These are phyloP conservation scores for Himalopsyche phryganea DNA, from an alignment of 1,140 invertebrate species.

Conservation along the genomic window DNA sequence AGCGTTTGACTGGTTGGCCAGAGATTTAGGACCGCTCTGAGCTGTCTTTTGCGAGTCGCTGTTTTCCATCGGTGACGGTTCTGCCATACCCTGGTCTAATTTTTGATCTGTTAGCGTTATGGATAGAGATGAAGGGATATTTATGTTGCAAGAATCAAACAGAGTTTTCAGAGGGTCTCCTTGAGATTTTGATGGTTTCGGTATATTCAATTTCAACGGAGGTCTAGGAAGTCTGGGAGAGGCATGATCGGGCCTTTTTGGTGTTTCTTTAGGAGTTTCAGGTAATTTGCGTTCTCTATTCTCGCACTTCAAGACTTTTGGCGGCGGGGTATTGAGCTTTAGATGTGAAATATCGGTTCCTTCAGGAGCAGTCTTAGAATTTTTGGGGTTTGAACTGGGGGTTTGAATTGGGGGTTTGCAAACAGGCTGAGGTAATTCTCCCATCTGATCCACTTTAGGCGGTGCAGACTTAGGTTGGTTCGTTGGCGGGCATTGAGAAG, in stretches of 20 bases:
- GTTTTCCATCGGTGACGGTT: constrained; percentile 34
- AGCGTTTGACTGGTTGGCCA: constrained; percentile 29
- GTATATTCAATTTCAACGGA: constrained; percentile 9
- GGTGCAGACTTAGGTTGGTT: neutral
- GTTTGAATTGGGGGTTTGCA: neutral
- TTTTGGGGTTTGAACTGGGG: no score
- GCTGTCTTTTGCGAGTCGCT: constrained; percentile 6
- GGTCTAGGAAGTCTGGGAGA: neutral
- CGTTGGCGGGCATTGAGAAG: neutral
- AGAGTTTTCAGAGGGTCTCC: constrained; percentile 54
- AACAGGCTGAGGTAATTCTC: neutral
- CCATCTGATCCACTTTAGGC: neutral
- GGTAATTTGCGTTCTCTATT: constrained; percentile 3
- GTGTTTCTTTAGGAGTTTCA: constrained; percentile 11
- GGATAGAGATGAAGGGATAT: constrained; percentile 57
- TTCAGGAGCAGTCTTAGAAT: neutral
- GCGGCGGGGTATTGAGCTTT: neutral
- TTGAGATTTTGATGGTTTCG: constrained; percentile 35
- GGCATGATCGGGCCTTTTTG: neutral
- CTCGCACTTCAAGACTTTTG: neutral
- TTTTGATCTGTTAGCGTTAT: constrained; percentile 57
- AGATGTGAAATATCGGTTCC: neutral
- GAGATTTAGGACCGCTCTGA: constrained; percentile 4
- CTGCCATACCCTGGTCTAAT: constrained; percentile 37
- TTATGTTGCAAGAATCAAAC: constrained; percentile 58